Evolutionary conservation across 2,113 vertebrate species (phyloP).

Genomic region (Plecotus auritus): DNA sequence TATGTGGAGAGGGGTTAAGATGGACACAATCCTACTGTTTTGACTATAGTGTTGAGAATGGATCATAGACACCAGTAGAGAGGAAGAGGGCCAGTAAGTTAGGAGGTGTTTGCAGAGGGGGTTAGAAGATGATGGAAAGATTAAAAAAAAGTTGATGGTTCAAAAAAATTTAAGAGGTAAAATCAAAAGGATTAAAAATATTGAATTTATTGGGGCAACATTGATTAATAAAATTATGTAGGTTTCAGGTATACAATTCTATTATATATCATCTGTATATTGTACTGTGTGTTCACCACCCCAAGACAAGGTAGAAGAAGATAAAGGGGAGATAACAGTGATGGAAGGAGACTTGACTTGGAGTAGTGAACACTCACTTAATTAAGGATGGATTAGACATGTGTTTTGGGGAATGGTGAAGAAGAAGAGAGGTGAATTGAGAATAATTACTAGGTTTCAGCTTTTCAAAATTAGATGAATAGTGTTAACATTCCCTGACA

Average conservation of each 20-base stretch:
- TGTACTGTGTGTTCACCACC: background rate
- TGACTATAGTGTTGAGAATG: background rate
- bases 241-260: background rate
- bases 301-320: background rate
- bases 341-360: background rate
- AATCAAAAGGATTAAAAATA: background rate
- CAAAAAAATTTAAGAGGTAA: conserved; percentile 11
- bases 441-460: background rate
- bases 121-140: background rate
- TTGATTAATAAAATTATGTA: background rate
- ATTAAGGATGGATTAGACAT: background rate
- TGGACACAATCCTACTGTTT: background rate
- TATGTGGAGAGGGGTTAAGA: background rate
- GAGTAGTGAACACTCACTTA: background rate
- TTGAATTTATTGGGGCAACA: background rate
- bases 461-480: background rate
- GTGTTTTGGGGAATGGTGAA: background rate
- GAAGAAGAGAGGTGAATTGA: background rate
- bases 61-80: background rate
- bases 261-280: background rate
- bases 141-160: background rate
- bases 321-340: background rate
- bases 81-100: background rate
- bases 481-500: background rate
- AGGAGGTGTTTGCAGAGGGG: background rate